A percentile compares a stretch with the other conserved stretches of the same genome.
Evolutionary conservation across 2,888 invertebrate species (phyloP).

Genomic region (Stenoptilia bipunctidactyla): DNA sequence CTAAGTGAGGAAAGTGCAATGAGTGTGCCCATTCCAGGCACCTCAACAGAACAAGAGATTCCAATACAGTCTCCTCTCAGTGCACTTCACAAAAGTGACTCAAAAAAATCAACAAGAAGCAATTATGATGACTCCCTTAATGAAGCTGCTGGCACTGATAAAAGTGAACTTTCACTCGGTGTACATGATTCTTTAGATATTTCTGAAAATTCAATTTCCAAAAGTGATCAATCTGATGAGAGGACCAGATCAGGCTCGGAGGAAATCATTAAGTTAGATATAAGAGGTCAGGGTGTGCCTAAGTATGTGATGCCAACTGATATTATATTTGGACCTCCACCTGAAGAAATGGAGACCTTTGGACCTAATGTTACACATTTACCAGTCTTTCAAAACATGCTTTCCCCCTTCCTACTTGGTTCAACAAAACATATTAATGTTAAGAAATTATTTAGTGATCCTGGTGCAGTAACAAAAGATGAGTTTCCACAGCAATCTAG

Average conservation of each 20-base stretch:
- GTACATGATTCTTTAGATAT: conserved; percentile 21
- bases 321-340: conserved; percentile 59
- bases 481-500: conserved; percentile 26
- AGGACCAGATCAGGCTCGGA: conserved; percentile 49
- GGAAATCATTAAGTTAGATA: conserved; percentile 62
- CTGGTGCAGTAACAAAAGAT: conserved; percentile 16
- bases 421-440: conserved; percentile 37
- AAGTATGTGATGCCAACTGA: conserved; percentile 44
- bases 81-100: conserved; percentile 21
- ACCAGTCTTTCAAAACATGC: conserved; percentile 42
- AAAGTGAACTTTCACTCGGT: conserved; percentile 22
- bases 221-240: conserved; percentile 20
- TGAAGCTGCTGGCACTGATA: conserved; percentile 29
- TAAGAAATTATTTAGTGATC: conserved; percentile 28
- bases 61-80: conserved; percentile 21
- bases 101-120: conserved; percentile 37
- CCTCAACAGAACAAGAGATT: conserved; percentile 36
- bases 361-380: conserved; percentile 33
- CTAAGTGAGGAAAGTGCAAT: conserved; percentile 58
- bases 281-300: conserved; percentile 50
- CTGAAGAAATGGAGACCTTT: conserved; percentile 42
- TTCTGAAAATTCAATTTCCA: conserved; percentile 18
- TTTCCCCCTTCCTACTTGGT: conserved; percentile 52
- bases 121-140: conserved; percentile 50
- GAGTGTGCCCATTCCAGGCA: conserved; percentile 41